phyloP scores from a whole-genome alignment of 1,140 invertebrate genomes.

The Drosophila pseudoananassae region DNA sequence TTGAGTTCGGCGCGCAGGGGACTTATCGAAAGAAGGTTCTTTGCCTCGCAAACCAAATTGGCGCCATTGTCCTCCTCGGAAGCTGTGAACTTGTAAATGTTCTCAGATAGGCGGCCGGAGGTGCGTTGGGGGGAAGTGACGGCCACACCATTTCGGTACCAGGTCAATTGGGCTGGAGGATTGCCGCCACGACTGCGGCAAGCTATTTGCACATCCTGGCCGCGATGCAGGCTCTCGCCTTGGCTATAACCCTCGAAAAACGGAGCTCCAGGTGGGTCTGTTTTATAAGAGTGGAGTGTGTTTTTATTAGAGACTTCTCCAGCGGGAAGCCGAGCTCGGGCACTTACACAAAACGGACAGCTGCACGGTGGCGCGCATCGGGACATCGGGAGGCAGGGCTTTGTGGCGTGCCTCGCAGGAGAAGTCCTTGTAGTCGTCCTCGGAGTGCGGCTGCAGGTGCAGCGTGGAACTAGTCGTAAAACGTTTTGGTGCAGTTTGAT shows the following conservation, averaged over 20 bases:
- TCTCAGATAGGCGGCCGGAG: slow-evolving; percentile 91
- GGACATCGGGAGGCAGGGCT: slow-evolving; percentile 90
- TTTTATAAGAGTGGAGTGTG: slow-evolving; percentile 20
- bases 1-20: slow-evolving; percentile 93
- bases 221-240: slow-evolving; percentile 93
- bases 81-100: slow-evolving; percentile 93
- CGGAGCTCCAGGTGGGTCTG: slow-evolving; percentile 96
- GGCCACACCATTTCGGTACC: slow-evolving; percentile 94
- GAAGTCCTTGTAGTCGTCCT: slow-evolving; percentile 95
- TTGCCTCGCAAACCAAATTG: slow-evolving; percentile 95
- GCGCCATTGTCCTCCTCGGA: slow-evolving; percentile 96
- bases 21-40: slow-evolving; percentile 93
- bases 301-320: slow-evolving; percentile 4
- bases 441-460: slow-evolving; percentile 90
- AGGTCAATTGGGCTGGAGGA: slow-evolving; percentile 96
- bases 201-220: slow-evolving; percentile 93
- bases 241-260: slow-evolving; percentile 96
- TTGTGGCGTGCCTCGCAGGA: slow-evolving; percentile 95
- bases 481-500: slow-evolving; percentile 83
- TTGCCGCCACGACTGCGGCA: slow-evolving; percentile 98
- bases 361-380: slow-evolving; percentile 91
- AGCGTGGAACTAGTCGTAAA: slow-evolving; percentile 86
- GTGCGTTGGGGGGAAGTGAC: slow-evolving; percentile 86
- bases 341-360: slow-evolving; percentile 96
- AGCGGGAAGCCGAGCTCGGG: neutral